These are phyloP conservation scores for Sebastiscus albofasciatus DNA, from an alignment of 2,797 vertebrate genomes.

Conservation along the genomic window DNA sequence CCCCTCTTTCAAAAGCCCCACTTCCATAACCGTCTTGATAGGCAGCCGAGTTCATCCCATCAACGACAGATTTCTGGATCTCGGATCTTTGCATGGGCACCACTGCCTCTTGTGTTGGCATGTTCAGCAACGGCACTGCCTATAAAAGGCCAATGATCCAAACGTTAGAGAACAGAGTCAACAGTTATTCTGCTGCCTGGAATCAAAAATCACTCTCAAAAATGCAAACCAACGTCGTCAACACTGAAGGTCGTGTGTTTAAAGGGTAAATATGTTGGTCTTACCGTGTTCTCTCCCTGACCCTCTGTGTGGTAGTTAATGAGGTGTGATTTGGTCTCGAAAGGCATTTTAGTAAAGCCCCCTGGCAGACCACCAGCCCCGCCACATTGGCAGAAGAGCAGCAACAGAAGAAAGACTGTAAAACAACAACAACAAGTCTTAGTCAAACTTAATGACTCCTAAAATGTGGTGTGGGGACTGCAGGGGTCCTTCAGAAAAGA, in stretches of 20 bases:
- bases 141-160: conserved; percentile 22
- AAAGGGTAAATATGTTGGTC: neutral
- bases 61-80: too few relatives aligned
- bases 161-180: conserved; percentile 9
- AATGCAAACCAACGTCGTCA: neutral
- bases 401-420: conserved; percentile 88
- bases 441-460: neutral
- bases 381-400: conserved; percentile 87
- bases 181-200: neutral
- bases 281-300: conserved; percentile 89
- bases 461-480: conserved; percentile 35
- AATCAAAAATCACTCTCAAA: neutral
- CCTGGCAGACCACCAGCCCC: conserved; percentile 62
- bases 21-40: neutral
- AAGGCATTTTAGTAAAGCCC: conserved; percentile 79
- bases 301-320: conserved; percentile 90
- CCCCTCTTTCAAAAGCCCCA: neutral
- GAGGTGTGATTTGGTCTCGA: conserved; percentile 85
- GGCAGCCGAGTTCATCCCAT: neutral
- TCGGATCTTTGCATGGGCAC: too few relatives aligned
- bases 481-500: neutral
- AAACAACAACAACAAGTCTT: neutral
- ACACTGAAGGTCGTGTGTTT: neutral
- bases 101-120: neutral
- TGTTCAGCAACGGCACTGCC: conserved; percentile 56